phyloP scores from a whole-genome alignment of 1,140 invertebrate genomes.

The Trichomalopsis sarcophagae region DNA sequence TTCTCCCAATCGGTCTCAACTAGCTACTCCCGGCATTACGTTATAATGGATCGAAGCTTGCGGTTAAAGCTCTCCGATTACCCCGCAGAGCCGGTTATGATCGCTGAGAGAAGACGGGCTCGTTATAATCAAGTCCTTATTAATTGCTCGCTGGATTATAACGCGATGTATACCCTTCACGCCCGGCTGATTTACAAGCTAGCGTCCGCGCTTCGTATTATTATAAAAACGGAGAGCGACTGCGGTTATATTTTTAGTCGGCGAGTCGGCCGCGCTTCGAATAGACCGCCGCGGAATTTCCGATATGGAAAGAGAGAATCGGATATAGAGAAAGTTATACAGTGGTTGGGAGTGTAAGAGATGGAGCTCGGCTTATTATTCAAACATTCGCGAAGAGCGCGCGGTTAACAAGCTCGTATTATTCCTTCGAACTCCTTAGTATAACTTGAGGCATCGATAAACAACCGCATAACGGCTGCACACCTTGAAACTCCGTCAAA shows the following conservation, averaged over 20 bases:
- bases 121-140: neutral
- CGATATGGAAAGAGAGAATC: neutral
- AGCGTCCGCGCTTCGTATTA: neutral
- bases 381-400: too few relatives aligned
- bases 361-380: too few relatives aligned
- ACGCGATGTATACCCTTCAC: neutral
- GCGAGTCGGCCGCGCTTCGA: neutral
- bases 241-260: neutral
- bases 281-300: neutral
- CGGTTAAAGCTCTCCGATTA: too few relatives aligned
- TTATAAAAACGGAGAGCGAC: neutral
- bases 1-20: neutral
- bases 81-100: too few relatives aligned
- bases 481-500: neutral
- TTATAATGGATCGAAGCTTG: too few relatives aligned
- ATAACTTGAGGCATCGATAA: too few relatives aligned
- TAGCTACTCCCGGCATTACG: neutral
- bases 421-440: too few relatives aligned
- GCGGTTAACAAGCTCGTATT: too few relatives aligned
- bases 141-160: neutral
- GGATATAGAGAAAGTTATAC: neutral
- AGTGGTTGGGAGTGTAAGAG: too few relatives aligned
- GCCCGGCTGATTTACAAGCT: neutral
- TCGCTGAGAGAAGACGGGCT: too few relatives aligned
- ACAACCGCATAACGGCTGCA: too few relatives aligned